Evolutionary conservation across 2,113 vertebrate species (phyloP).

Genomic region (Gila orcuttii): DNA sequence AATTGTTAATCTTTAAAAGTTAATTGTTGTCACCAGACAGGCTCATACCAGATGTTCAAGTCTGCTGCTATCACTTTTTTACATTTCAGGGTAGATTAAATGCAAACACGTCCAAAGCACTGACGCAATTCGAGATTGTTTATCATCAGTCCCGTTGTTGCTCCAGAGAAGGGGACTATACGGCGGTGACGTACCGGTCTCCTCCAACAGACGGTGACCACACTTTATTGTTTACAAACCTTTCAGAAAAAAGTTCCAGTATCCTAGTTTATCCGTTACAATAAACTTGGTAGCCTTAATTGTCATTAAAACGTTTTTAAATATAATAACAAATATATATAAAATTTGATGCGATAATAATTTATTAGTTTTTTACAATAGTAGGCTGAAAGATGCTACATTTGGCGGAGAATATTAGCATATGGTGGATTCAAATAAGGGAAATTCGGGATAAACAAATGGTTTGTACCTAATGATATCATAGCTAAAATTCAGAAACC

Average conservation of each 20-base stretch:
- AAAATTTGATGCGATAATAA: not conserved
- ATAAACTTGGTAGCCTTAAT: not conserved
- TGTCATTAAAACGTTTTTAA: not conserved
- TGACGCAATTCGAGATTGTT: not conserved
- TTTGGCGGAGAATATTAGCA: not conserved
- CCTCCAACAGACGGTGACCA: slow-evolving; percentile 10
- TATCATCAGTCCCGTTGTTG: not conserved
- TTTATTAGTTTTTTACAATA: too few relatives aligned
- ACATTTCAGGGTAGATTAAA: not conserved
- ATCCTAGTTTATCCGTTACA: not conserved
- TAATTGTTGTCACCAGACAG: slow-evolving; percentile 77
- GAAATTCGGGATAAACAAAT: not conserved
- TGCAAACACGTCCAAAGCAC: not conserved
- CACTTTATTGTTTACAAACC: not conserved
- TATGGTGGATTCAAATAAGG: not conserved
- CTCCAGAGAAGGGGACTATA: not conserved
- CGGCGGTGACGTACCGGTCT: not conserved
- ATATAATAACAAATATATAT: not conserved
- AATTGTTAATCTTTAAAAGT: slow-evolving; percentile 93
- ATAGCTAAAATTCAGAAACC: not conserved
- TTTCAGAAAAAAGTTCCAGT: not conserved
- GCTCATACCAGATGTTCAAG: slow-evolving; percentile 72
- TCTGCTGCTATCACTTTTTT: slow-evolving; percentile 62
- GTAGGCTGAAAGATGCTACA: too few relatives aligned
- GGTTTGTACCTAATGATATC: not conserved